Base-by-base conservation (phyloP, 2,113 vertebrate genomes). In the Brevimyrus niger region DNA sequence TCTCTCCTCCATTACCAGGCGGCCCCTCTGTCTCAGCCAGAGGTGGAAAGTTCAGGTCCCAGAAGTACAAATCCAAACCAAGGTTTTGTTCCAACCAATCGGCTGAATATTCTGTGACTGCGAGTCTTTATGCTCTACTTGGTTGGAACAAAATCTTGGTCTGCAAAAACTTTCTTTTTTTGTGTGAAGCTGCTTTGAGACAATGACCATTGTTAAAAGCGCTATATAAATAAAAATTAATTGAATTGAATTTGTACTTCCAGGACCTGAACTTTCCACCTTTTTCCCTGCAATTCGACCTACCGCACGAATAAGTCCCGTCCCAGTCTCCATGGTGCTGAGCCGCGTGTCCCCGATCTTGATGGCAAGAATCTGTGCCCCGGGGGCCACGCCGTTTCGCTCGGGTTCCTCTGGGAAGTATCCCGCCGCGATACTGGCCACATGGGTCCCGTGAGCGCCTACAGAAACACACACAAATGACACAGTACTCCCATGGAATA, bases 301-400 rank as follows among this genome's bases (percentile, higher is more conserved):
- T 95, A 99, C 98, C 91, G 98, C 98, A 90, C 98, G 97, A 91
- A 99, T 99, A 58, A 99, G 97, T 89, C 98, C 98, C 48, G 98
- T 99, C 92, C 98, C 98, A 0, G 98, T 99, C 94, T 99, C 98
- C 98, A 99, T 99, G 82, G 98, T 99, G 94, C 98, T 99, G 19
- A 99, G 94, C 15, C 98, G 96, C 0, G 98, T 99, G 92, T 99
- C 98, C 2, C 98, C 98, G 83, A 99, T 99, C 93, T 99, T 99
- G 91, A 99, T 94, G 2, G 98, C 98, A 88, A 99, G 96, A 91
- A 99, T 97, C 46, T 99, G 98, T 85, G 98, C 98, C 47, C 98
- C 98, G 0, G 98, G 98, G 89, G 98, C 97, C 9, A 99, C 95
- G 13, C 98, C 98, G 84, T 98, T 99, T 80, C 98, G 94, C 89